Evolutionary conservation across 2,113 vertebrate species (phyloP), one percentile per base, ranked within the genome.

Genomic region (Catharus bicknelli): DNA sequence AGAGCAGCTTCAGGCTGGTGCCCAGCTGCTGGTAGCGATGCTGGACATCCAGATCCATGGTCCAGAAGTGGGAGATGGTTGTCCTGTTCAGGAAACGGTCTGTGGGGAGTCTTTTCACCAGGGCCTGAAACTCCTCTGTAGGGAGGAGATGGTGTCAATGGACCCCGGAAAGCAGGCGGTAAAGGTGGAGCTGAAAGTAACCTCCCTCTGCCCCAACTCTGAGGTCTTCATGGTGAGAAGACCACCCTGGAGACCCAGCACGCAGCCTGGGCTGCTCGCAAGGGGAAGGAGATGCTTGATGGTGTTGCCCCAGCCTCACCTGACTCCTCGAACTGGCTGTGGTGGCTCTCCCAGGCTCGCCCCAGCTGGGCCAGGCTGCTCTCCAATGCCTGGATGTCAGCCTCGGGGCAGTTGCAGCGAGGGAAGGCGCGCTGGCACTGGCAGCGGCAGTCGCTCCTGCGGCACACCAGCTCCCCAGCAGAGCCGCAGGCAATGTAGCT

Each of bases 401-500:
- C 95, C 8, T 98, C 98, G 1, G 99, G 99, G 95, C 99, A 99
- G 97, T 99, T 99, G 97, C 99, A 99, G 62, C 98, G 98, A 30
- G 99, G 98, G 93, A 99, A 99, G 62, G 97, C 90, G 7, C 98
- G 68, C 30, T 98, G 98, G 96, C 99, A 99, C 45, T 96, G 97
- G 96, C 99, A 99, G 99, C 97, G 99, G 97, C 99, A 99, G 97
- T 99, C 99, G 9, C 98, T 98, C 88, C 96, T 98, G 90, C 58
- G 98, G 96, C 99, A 99, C 88, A 99, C 86, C 67, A 99, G 97
- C 96, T 99, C 98, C 1, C 99, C 99, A 53, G 99, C 98, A 0
- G 99, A 99, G 97, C 99, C 98, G 94, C 99, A 99, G 2, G 99
- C 99, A 84, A 99, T 99, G 45, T 99, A 99, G 97, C 99, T 99